Base-by-base conservation (phyloP, 2,797 vertebrate species). In the Sebastes steindachneri region DNA sequence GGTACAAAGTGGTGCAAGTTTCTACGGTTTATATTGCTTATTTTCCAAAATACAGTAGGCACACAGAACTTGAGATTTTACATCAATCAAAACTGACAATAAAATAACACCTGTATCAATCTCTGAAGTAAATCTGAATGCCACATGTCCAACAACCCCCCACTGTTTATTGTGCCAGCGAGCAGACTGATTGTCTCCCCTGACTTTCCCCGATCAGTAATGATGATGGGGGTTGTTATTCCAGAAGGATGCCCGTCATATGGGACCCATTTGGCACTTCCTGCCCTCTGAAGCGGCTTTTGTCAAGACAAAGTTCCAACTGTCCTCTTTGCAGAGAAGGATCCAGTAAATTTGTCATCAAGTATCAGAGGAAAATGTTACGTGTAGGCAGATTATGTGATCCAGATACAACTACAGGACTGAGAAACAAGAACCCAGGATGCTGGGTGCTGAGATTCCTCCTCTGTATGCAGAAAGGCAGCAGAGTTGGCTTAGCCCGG, bases 231-330 rank as follows among this genome's bases (percentile, higher is more conserved):
- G 88, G 75, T 82, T 84, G 86, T 83, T 90, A 74, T 86, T 89
- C 88, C 84, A 90, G 80, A 82, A 29, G 65, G 83, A 82, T 89
- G 79, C 77, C 85, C 17, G 68, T 91, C 93, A 93, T 92, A 90
- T 94, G 91, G 93, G 77, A 92, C 89, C 89, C 88, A 94, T 94
- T 94, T 86, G 78, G 72, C 78, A 84, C 90, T 93, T 94, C 89
- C 89, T 92, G 88, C 67, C 77, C 83, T 86, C 55, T 82, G 59
- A 91, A 70, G 74, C 82, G 33, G 74, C 54, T 73, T 85, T 83
- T 68, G 62, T 87, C 79, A 29, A 74, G 53, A 88, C 72, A 75
- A 82, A 86, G 73, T 78, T 86, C 31, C 17, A 59, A 77, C 59
- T 75, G 71, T 73, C 75, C 31, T 55, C 33, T 26, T 55, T 25